phyloP scores from a whole-genome alignment of 2,113 vertebrate species.

The Aptenodytes forsteri region DNA sequence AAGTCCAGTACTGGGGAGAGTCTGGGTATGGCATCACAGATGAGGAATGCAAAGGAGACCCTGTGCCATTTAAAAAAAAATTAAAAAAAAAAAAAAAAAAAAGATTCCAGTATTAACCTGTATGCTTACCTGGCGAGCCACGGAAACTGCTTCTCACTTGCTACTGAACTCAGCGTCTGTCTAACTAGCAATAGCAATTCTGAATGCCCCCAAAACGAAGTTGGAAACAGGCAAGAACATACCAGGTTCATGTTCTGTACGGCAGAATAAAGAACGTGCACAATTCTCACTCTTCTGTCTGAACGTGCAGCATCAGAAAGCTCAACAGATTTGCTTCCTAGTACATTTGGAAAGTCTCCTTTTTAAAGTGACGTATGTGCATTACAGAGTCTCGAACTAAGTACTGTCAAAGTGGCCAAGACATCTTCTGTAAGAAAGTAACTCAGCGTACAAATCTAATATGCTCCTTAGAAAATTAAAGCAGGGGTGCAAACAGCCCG shows the following conservation, averaged over 20 bases:
- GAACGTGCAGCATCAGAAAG: not conserved
- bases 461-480: not conserved
- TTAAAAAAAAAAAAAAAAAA: not conserved
- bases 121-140: not conserved
- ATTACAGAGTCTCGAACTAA: not conserved
- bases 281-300: not conserved
- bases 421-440: not conserved
- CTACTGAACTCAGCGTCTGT: not conserved
- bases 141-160: not conserved
- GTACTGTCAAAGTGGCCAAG: conserved; percentile 4
- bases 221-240: not conserved
- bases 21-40: conserved; percentile 40
- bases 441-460: not conserved
- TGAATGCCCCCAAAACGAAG: not conserved
- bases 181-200: not conserved
- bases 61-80: not conserved
- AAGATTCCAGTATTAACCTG: not conserved
- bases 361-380: not conserved
- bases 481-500: not conserved
- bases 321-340: not conserved
- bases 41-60: conserved; percentile 63
- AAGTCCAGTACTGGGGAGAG: conserved; percentile 22
- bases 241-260: fast-evolving
- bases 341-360: not conserved
- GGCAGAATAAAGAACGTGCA: not conserved